Evolutionary conservation across 2,113 vertebrate genomes (phyloP), one percentile per base, ranked within the genome.

Genomic region (Neodon shergylaensis): DNA sequence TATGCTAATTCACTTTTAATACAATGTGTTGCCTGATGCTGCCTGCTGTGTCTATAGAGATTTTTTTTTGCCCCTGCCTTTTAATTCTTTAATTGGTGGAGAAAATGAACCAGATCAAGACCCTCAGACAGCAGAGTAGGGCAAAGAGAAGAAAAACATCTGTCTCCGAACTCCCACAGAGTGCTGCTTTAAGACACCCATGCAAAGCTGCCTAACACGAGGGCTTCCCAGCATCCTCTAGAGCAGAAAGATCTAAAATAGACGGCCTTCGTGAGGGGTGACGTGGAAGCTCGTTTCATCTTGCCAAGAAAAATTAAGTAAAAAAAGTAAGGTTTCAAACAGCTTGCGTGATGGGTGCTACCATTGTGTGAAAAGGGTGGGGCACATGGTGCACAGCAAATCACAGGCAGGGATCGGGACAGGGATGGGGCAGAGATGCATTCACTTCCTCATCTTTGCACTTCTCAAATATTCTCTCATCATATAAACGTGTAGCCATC

Each of bases 231-330:
- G 70, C 91, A 86, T 47, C 44, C 65, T 87, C 63, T 21, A 66
- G 68, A 90, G 74, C 65, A 94, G 79, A 95, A 49, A 78, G 22
- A 83, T 47, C 42, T 68, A 77, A 94, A 92, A 88, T 52, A 95
- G 73, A 52, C 2, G 2, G 63, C 66, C 68, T 96, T 91, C 90
- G 19, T 52, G 54, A 79, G 85, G 92, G 88, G 44, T 26, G 44
- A 88, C 0, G 2, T 33, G 7, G 8, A 92, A 49, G 58, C 61
- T 68, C 82, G 72, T 96, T 76, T 68, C 61, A n/a, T 66, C 33
- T 52, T 77, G 93, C 74, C 63, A 91, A 95, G 92, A 87, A 91
- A 95, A 65, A 88, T 16, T 88, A 73, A 82, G 36, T 47, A 24
- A 70, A 77, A 90, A 88, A 86, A 78, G 39, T 54, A 92, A 52